phyloP scores from a whole-genome alignment of 2,113 vertebrate genomes.

The Malurus cyaneus region DNA sequence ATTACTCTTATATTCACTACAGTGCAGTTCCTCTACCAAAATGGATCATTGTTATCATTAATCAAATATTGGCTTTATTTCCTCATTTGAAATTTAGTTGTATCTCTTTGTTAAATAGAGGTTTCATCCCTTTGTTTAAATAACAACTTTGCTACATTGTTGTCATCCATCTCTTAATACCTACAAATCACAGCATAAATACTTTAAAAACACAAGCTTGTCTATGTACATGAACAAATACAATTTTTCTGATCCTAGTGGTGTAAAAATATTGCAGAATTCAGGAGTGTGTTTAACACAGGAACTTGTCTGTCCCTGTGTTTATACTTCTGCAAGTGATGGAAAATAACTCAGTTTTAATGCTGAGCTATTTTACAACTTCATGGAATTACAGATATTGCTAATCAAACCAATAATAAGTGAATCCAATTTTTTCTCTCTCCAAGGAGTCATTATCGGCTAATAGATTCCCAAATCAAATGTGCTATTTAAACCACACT shows the following conservation, averaged over 20 bases:
- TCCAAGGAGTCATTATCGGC: background rate
- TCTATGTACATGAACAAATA: background rate
- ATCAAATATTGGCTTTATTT: background rate
- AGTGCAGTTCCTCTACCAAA: background rate
- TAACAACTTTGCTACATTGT: background rate
- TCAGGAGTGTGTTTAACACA: background rate
- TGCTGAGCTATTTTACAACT: background rate
- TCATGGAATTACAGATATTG: background rate
- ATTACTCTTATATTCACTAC: background rate
- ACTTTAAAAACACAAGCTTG: background rate
- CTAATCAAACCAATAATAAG: slow-evolving; percentile 4
- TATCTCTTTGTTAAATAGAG: background rate
- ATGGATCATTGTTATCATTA: background rate
- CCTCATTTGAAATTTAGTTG: background rate
- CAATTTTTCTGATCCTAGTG: background rate
- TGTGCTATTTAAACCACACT: slow-evolving; percentile 1
- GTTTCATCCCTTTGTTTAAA: background rate
- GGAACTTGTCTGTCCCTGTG: background rate
- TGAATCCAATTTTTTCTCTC: background rate
- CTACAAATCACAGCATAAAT: background rate
- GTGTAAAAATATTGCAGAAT: background rate
- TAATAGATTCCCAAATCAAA: slow-evolving; percentile 18
- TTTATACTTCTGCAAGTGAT: background rate
- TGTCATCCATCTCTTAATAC: background rate
- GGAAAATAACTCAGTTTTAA: background rate